Evolutionary conservation across 2,888 invertebrate genomes (phyloP).

Genomic region (Ormyrus pomaceus): DNA sequence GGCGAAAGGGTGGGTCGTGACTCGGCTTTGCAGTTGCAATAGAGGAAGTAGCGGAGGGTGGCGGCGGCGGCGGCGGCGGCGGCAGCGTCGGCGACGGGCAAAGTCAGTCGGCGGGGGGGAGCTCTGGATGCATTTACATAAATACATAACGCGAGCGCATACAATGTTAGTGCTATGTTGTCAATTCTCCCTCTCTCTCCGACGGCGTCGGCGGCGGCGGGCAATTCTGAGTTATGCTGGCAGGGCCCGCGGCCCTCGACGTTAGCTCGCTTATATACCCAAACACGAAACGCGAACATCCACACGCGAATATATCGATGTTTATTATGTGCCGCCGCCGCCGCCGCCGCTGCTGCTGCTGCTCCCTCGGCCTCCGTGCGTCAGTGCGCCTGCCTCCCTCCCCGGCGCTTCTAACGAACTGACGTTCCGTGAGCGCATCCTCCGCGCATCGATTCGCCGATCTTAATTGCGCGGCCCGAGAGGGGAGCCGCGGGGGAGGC

Average conservation of each 20-base stretch:
- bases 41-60: constrained; percentile 9
- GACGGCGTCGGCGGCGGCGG: constrained; percentile 44
- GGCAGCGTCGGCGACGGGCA: constrained; percentile 53
- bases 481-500: too few relatives aligned
- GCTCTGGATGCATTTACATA: constrained; percentile 73
- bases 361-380: neutral
- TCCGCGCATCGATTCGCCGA: constrained; percentile 25
- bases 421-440: constrained; percentile 29
- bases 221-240: constrained; percentile 75
- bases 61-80: constrained; percentile 28
- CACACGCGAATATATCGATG: constrained; percentile 53
- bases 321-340: constrained; percentile 50
- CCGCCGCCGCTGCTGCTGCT: neutral
- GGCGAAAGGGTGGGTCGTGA: constrained; percentile 19
- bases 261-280: constrained; percentile 49
- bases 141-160: constrained; percentile 75
- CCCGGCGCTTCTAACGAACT: constrained; percentile 26
- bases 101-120: constrained; percentile 57
- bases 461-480: constrained; percentile 31
- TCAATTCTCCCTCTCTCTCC: constrained; percentile 70
- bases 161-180: constrained; percentile 76
- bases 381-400: constrained; percentile 29
- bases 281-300: constrained; percentile 52
- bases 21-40: neutral
- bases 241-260: constrained; percentile 68